These are phyloP conservation scores for Teinopalpus imperialis DNA, from an alignment of 2,888 invertebrate genomes.

Conservation along the genomic window DNA sequence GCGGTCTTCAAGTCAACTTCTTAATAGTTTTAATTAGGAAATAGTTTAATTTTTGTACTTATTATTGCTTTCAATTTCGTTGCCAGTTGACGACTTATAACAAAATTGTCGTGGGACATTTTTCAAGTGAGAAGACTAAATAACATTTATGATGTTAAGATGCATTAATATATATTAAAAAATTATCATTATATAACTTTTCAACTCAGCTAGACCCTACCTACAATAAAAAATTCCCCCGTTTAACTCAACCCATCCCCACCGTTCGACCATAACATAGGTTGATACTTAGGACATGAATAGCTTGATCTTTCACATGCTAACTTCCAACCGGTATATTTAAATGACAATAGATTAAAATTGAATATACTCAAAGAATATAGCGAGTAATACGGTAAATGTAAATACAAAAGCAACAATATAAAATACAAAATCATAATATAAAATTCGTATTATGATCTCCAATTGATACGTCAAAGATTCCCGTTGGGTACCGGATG, in stretches of 20 bases:
- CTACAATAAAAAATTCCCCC: too few relatives aligned
- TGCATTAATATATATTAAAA: too few relatives aligned
- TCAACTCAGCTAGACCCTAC: too few relatives aligned
- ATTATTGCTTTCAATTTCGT: conserved; percentile 44
- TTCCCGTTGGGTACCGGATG: conserved; percentile 63
- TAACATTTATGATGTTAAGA: too few relatives aligned
- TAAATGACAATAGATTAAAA: conserved; percentile 14
- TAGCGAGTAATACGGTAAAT: conserved; percentile 12
- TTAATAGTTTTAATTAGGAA: conserved; percentile 81
- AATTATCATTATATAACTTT: too few relatives aligned
- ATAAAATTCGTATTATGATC: conserved; percentile 58
- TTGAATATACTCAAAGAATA: conserved; percentile 17
- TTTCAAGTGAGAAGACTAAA: too few relatives aligned
- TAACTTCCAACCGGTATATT: conserved; percentile 18
- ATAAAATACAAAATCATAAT: too few relatives aligned
- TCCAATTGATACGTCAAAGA: conserved; percentile 37
- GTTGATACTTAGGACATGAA: conserved; percentile 8
- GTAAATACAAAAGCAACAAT: conserved; percentile 37
- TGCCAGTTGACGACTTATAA: conserved; percentile 49
- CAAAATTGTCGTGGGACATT: conserved; percentile 61
- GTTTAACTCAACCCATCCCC: background rate
- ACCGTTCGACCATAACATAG: conserved; percentile 13
- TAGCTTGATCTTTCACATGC: conserved; percentile 13
- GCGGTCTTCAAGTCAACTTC: conserved; percentile 57
- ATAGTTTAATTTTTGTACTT: conserved; percentile 75